Evolutionary conservation across 2,888 invertebrate species (phyloP), one percentile per base, ranked within the genome.

Genomic region (Rhynchonema sp.): DNA sequence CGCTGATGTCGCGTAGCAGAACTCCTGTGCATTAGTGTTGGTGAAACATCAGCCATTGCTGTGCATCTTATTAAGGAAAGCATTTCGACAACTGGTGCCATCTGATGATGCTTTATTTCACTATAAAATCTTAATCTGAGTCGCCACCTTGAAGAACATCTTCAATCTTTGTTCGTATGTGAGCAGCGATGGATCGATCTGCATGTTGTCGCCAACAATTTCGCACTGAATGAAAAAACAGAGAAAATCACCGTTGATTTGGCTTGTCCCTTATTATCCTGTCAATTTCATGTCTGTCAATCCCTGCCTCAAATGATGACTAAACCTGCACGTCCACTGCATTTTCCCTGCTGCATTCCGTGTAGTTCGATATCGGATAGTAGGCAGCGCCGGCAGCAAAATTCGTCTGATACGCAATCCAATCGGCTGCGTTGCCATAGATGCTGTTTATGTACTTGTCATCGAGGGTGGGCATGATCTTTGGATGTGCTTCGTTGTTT

Each of bases 171-270:
- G 29, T 2, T 55, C 55, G 30, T 55, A 55, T n/a, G 29, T 29
- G 22, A 55, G 29, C 29, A 30, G 9, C n/a, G 29, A 22, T 3
- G 55, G 55, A 30, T 55, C 55, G 30, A 55, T 55, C 30, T 55
- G 30, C 27, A 26, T 28, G 54, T 28, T 28, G 9, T 27, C 26
- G 27, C 28, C 54, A 9, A 27, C 27, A 13, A 54, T 26, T 22
- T 54, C 54, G 54, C 54, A 54, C 54, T 54, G 54, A 13, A 49
- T n/a, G n/a, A n/a, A n/a, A n/a, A n/a, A n/a, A n/a, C n/a, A n/a
- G n/a, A n/a, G n/a, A n/a, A n/a, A n/a, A n/a, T n/a, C n/a, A n/a
- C n/a, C n/a, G n/a, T n/a, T n/a, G n/a, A n/a, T n/a, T n/a, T n/a
- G n/a, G n/a, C n/a, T n/a, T n/a, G n/a, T n/a, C n/a, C n/a, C n/a